Evolutionary conservation across 1,140 invertebrate species (phyloP).

Genomic region (Lithobius niger): DNA sequence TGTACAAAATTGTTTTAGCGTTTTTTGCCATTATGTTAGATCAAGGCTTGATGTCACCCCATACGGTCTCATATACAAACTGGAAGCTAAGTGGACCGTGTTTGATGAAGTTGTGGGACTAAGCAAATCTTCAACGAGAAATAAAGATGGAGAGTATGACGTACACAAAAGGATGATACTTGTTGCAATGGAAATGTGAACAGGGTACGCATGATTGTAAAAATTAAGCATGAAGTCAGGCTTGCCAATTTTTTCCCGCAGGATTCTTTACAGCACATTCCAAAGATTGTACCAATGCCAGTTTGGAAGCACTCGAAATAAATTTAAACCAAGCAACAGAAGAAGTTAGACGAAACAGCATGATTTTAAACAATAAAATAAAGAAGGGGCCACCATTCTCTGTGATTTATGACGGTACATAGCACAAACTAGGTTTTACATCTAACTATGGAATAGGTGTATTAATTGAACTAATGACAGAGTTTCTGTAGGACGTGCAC

Average conservation of each 20-base stretch:
- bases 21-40: too few species aligned
- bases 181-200: not conserved
- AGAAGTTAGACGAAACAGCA: not conserved
- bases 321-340: not conserved
- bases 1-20: too few species aligned
- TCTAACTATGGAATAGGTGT: conserved; percentile 6
- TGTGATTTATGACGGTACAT: conserved; percentile 16
- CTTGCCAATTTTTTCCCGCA: not conserved
- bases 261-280: not conserved
- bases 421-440: conserved; percentile 13
- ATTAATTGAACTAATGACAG: conserved; percentile 12
- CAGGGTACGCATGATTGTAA: not conserved
- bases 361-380: not conserved
- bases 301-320: not conserved
- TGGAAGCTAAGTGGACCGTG: too few species aligned
- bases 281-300: not conserved
- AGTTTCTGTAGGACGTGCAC: conserved; percentile 4
- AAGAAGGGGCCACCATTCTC: not conserved
- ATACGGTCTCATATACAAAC: too few species aligned
- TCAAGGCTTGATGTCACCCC: too few species aligned
- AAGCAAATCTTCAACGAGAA: too few species aligned
- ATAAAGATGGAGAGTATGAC: not conserved
- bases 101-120: too few species aligned
- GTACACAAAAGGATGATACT: not conserved
- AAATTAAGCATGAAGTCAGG: not conserved